phyloP scores from a whole-genome alignment of 2,888 invertebrate species.

The Chrysolina oricalcia region DNA sequence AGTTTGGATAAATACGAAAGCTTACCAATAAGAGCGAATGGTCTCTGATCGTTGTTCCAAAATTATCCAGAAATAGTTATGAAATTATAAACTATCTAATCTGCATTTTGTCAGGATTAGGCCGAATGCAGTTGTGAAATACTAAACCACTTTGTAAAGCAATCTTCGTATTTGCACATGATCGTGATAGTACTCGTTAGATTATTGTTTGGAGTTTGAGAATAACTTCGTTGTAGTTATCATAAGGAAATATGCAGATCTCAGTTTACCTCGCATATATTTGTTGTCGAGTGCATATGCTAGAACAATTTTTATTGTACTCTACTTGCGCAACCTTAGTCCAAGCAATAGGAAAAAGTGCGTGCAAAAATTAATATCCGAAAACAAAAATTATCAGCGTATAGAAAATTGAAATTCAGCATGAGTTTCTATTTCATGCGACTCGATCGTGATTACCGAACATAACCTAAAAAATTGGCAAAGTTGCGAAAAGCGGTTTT shows the following conservation, averaged over 20 bases:
- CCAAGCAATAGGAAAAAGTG: too few relatives aligned
- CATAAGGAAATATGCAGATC: neutral
- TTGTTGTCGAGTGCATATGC: neutral
- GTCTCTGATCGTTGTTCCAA: neutral
- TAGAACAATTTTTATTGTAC: too few relatives aligned
- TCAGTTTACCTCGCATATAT: neutral
- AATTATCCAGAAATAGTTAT: neutral
- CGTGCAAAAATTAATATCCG: too few relatives aligned
- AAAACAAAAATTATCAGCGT: too few relatives aligned
- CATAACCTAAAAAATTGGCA: too few relatives aligned
- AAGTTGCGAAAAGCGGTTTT: too few relatives aligned
- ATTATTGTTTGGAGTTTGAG: conserved; percentile 34
- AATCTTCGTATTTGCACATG: conserved; percentile 29
- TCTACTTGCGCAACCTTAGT: too few relatives aligned
- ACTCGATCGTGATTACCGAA: too few relatives aligned
- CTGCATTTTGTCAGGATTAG: conserved; percentile 11
- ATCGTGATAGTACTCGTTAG: conserved; percentile 33
- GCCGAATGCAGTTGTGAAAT: neutral
- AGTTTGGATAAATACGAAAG: neutral
- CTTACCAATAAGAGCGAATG: neutral
- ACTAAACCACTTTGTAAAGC: conserved; percentile 17
- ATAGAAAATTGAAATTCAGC: too few relatives aligned
- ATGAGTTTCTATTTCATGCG: too few relatives aligned
- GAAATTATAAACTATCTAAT: neutral
- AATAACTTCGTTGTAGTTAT: neutral